A percentile compares a stretch with the other conserved stretches of the same genome.
These are phyloP conservation scores for Sycophaga agraensis DNA, from an alignment of 1,140 invertebrate genomes.

Conservation along the genomic window DNA sequence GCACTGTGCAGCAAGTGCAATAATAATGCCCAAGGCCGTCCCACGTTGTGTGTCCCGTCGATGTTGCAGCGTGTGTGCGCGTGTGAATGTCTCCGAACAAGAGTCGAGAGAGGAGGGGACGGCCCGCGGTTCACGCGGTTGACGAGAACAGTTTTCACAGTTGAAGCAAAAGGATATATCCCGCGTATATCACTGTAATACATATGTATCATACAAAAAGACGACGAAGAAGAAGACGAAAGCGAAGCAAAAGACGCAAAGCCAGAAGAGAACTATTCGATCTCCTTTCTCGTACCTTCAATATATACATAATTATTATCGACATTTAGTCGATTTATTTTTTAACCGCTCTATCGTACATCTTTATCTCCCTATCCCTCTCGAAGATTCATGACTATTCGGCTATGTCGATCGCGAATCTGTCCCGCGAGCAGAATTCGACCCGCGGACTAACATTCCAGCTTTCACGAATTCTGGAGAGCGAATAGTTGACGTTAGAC, in stretches of 20 bases:
- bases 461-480: background rate
- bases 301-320: conserved; percentile 19
- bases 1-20: conserved; percentile 9
- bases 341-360: background rate
- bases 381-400: too few species aligned
- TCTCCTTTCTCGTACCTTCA: conserved; percentile 15
- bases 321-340: conserved; percentile 7
- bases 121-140: conserved; percentile 27
- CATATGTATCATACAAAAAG: conserved; percentile 38
- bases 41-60: too few species aligned
- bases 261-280: conserved; percentile 8
- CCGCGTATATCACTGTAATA: conserved; percentile 49
- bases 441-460: background rate
- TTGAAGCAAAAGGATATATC: conserved; percentile 47
- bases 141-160: conserved; percentile 48
- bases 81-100: background rate
- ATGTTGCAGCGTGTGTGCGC: background rate
- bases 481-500: background rate
- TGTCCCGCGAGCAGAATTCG: too few species aligned
- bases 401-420: too few species aligned
- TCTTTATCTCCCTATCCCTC: background rate
- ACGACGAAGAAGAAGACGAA: conserved; percentile 34
- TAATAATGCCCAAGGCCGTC: background rate
- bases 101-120: background rate
- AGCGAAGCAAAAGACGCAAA: background rate